Evolutionary conservation across 2,888 invertebrate species (phyloP).

Genomic region (Euphydryas editha): DNA sequence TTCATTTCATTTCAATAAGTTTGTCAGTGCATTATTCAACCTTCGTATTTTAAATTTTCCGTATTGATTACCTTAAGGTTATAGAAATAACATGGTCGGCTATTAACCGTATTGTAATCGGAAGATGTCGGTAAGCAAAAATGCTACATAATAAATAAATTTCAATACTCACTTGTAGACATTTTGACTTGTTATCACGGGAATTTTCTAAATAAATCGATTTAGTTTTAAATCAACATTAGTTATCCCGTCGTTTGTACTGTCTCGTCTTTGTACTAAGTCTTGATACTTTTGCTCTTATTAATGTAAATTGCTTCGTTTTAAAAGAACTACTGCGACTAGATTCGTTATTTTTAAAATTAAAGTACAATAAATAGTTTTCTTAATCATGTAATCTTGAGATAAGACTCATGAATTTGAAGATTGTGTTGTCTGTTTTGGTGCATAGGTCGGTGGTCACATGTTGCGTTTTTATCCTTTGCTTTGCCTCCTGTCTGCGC

Average conservation of each 20-base stretch:
- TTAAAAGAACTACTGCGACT: constrained; percentile 81
- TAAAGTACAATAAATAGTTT: constrained; percentile 73
- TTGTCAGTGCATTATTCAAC: constrained; percentile 17
- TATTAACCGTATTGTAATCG: constrained; percentile 6
- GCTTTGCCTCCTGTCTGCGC: constrained; percentile 50
- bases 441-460: constrained; percentile 76
- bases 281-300: constrained; percentile 52
- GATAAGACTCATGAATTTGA: constrained; percentile 73
- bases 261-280: constrained; percentile 72
- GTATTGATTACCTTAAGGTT: constrained; percentile 26
- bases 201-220: constrained; percentile 74
- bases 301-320: constrained; percentile 70
- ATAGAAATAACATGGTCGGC: constrained; percentile 24
- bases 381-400: constrained; percentile 76
- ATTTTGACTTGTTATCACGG: constrained; percentile 61
- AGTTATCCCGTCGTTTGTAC: constrained; percentile 74
- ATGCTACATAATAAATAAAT: neutral
- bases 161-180: constrained; percentile 72
- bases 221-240: constrained; percentile 75
- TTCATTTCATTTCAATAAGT: constrained; percentile 4
- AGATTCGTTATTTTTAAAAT: constrained; percentile 79
- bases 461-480: constrained; percentile 60
- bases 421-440: constrained; percentile 61
- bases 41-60: constrained; percentile 28
- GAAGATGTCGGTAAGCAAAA: neutral